Percentiles rank a stretch among this genome's conserved stretches.
Evolutionary conservation across 1,140 invertebrate species (phyloP).

Genomic region (Diuraphis noxia): DNA sequence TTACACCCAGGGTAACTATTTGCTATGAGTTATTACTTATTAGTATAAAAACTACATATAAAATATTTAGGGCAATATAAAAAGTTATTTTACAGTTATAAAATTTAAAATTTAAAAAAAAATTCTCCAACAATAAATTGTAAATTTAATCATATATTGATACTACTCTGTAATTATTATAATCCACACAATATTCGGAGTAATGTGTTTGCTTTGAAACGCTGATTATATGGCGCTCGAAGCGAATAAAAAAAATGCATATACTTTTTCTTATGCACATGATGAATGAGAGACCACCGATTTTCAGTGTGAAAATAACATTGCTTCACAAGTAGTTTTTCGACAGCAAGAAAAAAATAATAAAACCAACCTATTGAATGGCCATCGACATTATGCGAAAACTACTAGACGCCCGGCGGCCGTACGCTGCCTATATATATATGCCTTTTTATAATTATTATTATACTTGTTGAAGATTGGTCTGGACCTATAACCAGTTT

Average conservation of each 20-base stretch:
- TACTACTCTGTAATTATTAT: constrained; percentile 39
- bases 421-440: background rate
- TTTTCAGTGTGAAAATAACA: constrained; percentile 40
- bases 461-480: constrained; percentile 41
- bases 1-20: background rate
- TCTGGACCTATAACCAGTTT: constrained; percentile 38
- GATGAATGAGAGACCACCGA: background rate
- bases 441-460: constrained; percentile 37
- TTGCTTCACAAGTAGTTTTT: background rate
- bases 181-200: background rate
- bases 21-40: background rate
- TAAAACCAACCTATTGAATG: constrained; percentile 37
- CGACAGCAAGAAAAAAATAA: constrained; percentile 2
- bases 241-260: constrained; percentile 6
- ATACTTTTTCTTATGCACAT: background rate
- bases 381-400: constrained; percentile 21
- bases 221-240: constrained; percentile 40
- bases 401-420: constrained; percentile 26
- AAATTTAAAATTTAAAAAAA: background rate
- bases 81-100: background rate
- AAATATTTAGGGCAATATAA: background rate
- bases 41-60: background rate
- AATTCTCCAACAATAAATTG: background rate
- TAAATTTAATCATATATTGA: background rate
- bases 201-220: constrained; percentile 37